These are phyloP conservation scores for Drosophila biarmipes DNA, from an alignment of 1,140 invertebrate genomes.

Conservation along the genomic window DNA sequence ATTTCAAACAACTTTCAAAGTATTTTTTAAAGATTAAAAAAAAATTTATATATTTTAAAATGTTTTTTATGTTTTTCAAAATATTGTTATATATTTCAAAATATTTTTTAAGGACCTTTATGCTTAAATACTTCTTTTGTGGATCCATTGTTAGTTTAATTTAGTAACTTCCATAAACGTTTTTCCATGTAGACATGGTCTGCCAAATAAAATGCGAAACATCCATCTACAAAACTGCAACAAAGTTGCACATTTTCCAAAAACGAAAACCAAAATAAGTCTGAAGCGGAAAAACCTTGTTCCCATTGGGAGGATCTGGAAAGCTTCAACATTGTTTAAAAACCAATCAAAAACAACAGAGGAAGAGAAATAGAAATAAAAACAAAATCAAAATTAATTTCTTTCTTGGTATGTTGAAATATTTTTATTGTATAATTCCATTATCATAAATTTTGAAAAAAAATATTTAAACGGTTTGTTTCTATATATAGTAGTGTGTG, in stretches of 20 bases:
- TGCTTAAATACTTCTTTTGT: too few relatives aligned
- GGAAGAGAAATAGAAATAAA: constrained; percentile 38
- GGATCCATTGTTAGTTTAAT: too few relatives aligned
- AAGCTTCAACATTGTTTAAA: not conserved
- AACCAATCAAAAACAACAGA: constrained; percentile 4
- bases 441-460: constrained; percentile 75
- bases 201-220: not conserved
- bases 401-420: constrained; percentile 78
- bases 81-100: too few relatives aligned
- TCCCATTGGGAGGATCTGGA: not conserved
- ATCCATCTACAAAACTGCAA: not conserved
- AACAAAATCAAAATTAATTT: constrained; percentile 46
- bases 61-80: too few relatives aligned
- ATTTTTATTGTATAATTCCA: constrained; percentile 74
- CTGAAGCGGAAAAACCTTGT: constrained; percentile 2
- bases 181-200: too few relatives aligned
- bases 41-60: too few relatives aligned
- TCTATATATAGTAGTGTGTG: constrained; percentile 36
- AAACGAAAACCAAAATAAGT: constrained; percentile 7
- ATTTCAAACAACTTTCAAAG: too few relatives aligned
- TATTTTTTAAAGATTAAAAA: too few relatives aligned
- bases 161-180: too few relatives aligned
- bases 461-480: constrained; percentile 60
- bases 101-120: too few relatives aligned
- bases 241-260: constrained; percentile 3